Base-by-base conservation (phyloP, 2,888 invertebrate species). In the Hirtodrosophila duncani region DNA sequence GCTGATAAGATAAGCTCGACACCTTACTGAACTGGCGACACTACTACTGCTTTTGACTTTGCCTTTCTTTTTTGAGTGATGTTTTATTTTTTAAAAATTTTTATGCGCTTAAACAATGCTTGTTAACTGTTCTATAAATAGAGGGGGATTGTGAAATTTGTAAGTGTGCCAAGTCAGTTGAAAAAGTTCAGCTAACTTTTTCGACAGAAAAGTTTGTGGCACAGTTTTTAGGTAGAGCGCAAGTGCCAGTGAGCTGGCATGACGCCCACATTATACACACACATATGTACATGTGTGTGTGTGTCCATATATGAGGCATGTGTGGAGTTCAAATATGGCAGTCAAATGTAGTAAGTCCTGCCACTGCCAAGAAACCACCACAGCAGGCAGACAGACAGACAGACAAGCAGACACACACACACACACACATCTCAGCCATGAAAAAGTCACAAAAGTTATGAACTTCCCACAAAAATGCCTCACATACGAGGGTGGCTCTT, bases 291-390 rank as follows among this genome's bases (percentile, higher is more conserved):
- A 42, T 55, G 51, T 41, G 60, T 45, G 50, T 16, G 31, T 26
- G 30, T 55, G 50, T 26, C n/a, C n/a, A n/a, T n/a, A n/a, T n/a
- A n/a, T n/a, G n/a, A n/a, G n/a, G n/a, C n/a, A 24, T 43, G 30
- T 36, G 55, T 44, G 36, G 23, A 55, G 38, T 52, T 64, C 77
- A 71, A 71, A 75, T 48, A 71, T 71, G 71, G 71, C 70, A 74
- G 70, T 66, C 74, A 18, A 46, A 46, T 37, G 23, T 29, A n/a
- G 13, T 9, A 21, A 51, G 51, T 51, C 51, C 67, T 46, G n/a
- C n/a, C 46, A 51, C 46, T 67, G 79, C 67, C 56, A 75, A 67
- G 62, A 62, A 75, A 79, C 71, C 71, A 71, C 71, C 71, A 71
- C 75, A 57, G 11, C 18, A 63, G 53, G 21, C 51, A 48, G 42